Conservation (phyloP, 2,113 vertebrate species). For the Cyprinus carpio region DNA sequence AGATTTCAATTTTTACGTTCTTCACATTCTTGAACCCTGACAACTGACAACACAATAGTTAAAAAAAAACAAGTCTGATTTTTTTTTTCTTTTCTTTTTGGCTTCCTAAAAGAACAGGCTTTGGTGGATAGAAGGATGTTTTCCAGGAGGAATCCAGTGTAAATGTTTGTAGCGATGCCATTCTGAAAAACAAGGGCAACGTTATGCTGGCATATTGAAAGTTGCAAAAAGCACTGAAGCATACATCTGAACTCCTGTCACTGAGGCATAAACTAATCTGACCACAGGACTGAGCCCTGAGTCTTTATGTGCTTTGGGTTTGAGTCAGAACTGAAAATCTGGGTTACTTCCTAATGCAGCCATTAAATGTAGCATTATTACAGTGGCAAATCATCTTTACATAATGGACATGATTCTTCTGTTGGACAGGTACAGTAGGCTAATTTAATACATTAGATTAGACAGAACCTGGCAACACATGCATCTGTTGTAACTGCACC, state of each 20-base stretch:
- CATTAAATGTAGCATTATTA: neutral
- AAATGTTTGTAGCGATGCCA: neutral
- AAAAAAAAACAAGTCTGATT: neutral
- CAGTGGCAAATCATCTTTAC: neutral
- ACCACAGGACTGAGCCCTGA: slow-evolving; percentile 58
- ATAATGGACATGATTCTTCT: slow-evolving; percentile 4
- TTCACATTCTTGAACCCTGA: neutral
- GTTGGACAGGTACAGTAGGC: neutral
- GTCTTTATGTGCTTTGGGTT: neutral
- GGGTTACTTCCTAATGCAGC: neutral
- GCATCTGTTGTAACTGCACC: neutral
- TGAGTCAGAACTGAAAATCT: slow-evolving; percentile 6
- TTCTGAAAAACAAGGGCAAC: slow-evolving; percentile 11
- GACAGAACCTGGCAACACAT: neutral
- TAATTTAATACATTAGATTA: neutral
- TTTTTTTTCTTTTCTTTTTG: neutral
- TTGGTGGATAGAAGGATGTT: neutral
- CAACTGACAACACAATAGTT: neutral
- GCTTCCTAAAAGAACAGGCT: neutral
- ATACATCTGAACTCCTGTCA: slow-evolving; percentile 43
- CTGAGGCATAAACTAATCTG: slow-evolving; percentile 60
- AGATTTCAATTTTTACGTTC: neutral
- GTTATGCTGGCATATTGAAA: neutral
- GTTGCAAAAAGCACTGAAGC: neutral
- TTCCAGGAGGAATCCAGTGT: slow-evolving; percentile 1